Evolutionary conservation across 2,888 invertebrate genomes (phyloP).

Genomic region (Cephalotes varians): DNA sequence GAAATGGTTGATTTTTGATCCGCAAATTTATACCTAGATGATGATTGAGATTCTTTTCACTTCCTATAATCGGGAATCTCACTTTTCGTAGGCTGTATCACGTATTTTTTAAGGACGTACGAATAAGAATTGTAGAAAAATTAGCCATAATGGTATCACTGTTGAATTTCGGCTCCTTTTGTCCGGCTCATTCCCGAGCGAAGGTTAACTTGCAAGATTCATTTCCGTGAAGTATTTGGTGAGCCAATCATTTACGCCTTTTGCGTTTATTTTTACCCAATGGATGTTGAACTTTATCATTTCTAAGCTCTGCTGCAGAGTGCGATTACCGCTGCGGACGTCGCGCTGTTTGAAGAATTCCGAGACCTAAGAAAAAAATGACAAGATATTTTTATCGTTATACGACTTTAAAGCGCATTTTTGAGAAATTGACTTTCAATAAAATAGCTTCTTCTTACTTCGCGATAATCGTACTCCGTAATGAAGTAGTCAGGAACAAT

Average conservation of each 20-base stretch:
- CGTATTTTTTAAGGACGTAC: constrained; percentile 33
- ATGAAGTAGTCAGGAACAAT: constrained; percentile 89
- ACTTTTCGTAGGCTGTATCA: constrained; percentile 52
- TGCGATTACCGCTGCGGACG: constrained; percentile 88
- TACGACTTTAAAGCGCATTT: not conserved
- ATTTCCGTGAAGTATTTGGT: constrained; percentile 79
- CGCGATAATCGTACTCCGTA: constrained; percentile 91
- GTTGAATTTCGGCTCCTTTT: constrained; percentile 51
- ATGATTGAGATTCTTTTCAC: constrained; percentile 56
- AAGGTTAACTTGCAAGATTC: constrained; percentile 70
- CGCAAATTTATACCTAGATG: constrained; percentile 60
- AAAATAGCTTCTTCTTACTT: constrained; percentile 86
- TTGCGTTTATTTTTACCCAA: constrained; percentile 90
- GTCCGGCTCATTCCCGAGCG: constrained; percentile 59
- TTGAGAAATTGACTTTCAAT: not conserved
- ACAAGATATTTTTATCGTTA: not conserved
- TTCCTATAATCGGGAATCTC: constrained; percentile 37
- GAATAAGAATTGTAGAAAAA: constrained; percentile 60
- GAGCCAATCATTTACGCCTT: constrained; percentile 87
- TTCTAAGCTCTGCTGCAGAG: constrained; percentile 92
- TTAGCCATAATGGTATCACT: constrained; percentile 54
- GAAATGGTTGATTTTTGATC: constrained; percentile 65
- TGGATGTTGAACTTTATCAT: constrained; percentile 93
- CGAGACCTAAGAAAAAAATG: constrained; percentile 86
- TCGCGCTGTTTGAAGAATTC: constrained; percentile 87